Evolutionary conservation across 2,113 vertebrate genomes (phyloP).

Genomic region (Tautogolabrus adspersus): DNA sequence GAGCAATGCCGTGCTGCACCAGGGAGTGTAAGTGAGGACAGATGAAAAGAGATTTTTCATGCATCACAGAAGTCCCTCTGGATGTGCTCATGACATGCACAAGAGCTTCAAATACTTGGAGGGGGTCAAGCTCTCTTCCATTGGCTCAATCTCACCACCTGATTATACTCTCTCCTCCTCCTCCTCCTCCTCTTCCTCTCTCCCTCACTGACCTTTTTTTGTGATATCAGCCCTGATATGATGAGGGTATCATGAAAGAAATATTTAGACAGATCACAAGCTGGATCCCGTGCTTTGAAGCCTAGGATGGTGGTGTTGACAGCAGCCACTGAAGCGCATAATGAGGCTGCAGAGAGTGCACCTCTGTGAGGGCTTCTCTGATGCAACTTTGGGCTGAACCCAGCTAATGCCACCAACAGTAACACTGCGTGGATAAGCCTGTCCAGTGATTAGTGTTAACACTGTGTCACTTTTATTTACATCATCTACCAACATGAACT

Average conservation of each 20-base stretch:
- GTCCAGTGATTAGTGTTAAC: conserved; percentile 36
- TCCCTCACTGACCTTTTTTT: conserved; percentile 40
- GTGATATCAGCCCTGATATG: conserved; percentile 45
- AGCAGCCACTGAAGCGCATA: conserved; percentile 59
- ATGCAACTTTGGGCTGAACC: conserved; percentile 57
- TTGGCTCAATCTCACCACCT: conserved; percentile 35
- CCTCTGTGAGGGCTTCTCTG: conserved; percentile 56
- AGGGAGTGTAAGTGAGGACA: conserved; percentile 45
- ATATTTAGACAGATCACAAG: conserved; percentile 73
- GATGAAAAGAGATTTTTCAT: conserved; percentile 60
- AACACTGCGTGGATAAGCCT: conserved; percentile 34
- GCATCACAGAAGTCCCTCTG: conserved; percentile 46
- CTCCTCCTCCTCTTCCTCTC: background rate
- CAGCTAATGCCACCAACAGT: conserved; percentile 35
- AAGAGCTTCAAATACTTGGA: conserved; percentile 48
- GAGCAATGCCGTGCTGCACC: conserved; percentile 30
- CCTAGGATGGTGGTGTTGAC: conserved; percentile 57
- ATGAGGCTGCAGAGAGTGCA: conserved; percentile 62
- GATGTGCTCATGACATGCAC: conserved; percentile 45
- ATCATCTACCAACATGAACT: conserved; percentile 9
- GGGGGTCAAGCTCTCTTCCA: conserved; percentile 34
- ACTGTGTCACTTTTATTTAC: conserved; percentile 25
- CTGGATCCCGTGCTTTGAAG: conserved; percentile 69
- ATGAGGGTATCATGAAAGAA: conserved; percentile 62
- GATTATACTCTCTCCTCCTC: conserved; percentile 23